These are phyloP conservation scores for Chelon auratus DNA, from an alignment of 2,797 vertebrate genomes.

Conservation along the genomic window DNA sequence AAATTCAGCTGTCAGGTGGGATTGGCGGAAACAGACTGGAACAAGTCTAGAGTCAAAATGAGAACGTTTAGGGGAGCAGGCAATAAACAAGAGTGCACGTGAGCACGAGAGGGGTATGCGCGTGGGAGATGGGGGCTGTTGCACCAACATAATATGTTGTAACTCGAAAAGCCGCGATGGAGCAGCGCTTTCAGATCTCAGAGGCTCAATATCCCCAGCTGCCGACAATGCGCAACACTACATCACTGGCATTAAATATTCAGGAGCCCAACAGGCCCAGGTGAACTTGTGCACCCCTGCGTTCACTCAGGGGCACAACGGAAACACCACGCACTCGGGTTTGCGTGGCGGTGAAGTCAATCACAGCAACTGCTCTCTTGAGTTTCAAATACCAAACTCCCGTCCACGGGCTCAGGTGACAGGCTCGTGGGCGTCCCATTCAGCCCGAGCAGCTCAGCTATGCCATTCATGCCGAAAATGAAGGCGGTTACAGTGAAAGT, in stretches of 20 bases:
- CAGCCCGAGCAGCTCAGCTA: conserved; percentile 2
- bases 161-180: conserved; percentile 67
- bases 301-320: conserved; percentile 7
- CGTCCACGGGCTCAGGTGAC: not conserved
- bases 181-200: conserved; percentile 69
- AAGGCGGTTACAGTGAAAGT: conserved; percentile 28
- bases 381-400: conserved; percentile 10
- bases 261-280: conserved; percentile 69
- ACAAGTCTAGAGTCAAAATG: conserved; percentile 40
- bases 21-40: conserved; percentile 22
- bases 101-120: conserved; percentile 1
- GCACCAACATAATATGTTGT: conserved; percentile 54
- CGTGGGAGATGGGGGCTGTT: not conserved
- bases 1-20: conserved; percentile 45
- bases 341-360: not conserved
- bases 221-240: conserved; percentile 76
- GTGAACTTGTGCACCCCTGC: conserved; percentile 69
- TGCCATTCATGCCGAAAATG: conserved; percentile 20
- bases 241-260: conserved; percentile 82
- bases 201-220: conserved; percentile 70
- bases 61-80: conserved; percentile 30
- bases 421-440: not conserved
- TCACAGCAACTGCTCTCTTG: not conserved
- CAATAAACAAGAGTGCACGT: conserved; percentile 1
- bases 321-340: not conserved